Conservation (phyloP, 2,888 invertebrate species). For the Trypoxylon attenuatum region DNA sequence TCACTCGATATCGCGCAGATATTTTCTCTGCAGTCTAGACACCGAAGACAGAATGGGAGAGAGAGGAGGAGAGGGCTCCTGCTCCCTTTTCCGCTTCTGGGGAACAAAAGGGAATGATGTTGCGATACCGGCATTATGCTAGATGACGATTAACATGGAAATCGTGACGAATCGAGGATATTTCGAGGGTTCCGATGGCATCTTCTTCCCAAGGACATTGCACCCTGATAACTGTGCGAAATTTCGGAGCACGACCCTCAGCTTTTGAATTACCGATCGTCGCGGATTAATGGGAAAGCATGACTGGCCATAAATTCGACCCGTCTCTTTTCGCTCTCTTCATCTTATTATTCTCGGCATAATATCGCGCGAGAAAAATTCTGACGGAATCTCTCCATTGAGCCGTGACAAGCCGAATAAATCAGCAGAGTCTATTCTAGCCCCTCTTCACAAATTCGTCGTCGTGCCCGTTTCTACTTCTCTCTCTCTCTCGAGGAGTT, state of each 20-base stretch:
- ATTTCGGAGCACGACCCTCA: constrained; percentile 17
- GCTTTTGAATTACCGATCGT: constrained; percentile 28
- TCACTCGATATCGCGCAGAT: constrained; percentile 23
- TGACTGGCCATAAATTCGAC: constrained; percentile 29
- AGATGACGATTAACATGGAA: constrained; percentile 50
- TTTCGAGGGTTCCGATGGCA: not conserved
- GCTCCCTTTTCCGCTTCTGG: not conserved
- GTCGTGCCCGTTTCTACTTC: not conserved
- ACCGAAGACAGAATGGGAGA: not conserved
- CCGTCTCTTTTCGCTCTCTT: not conserved
- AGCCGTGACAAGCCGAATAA: constrained; percentile 24
- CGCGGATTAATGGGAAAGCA: constrained; percentile 36
- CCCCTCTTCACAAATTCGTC: too few species aligned
- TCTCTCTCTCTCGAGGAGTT: not conserved
- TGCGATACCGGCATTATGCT: constrained; percentile 11
- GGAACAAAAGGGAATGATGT: constrained; percentile 18
- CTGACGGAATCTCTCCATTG: not conserved
- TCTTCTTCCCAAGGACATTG: constrained; percentile 3
- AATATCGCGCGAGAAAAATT: constrained; percentile 9
- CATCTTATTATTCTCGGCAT: constrained; percentile 6
- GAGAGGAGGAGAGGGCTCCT: not conserved
- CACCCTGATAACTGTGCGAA: constrained; percentile 28
- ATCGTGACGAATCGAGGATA: constrained; percentile 61
- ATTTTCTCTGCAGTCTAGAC: constrained; percentile 6
- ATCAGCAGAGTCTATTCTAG: not conserved